Base-by-base conservation (phyloP, 2,888 invertebrate species). In the Thumatha senex region DNA sequence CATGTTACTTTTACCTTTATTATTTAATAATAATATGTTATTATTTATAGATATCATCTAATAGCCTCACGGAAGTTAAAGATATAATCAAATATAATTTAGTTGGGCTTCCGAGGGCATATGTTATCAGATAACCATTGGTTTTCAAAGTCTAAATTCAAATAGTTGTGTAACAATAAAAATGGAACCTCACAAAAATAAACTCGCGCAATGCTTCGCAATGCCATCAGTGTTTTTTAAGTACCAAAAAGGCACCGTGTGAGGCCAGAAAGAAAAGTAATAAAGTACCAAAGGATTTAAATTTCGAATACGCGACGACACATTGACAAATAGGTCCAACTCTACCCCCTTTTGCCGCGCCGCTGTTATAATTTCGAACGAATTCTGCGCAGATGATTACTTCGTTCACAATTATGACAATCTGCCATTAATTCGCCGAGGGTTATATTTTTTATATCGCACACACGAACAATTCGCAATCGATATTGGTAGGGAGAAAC, bases 331-430 rank as follows among this genome's bases (percentile, higher is more conserved):
- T 74, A 60, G 51, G 11, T 58, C 44, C 52, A 61, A 68, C n/a
- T n/a, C n/a, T n/a, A n/a, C 66, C 70, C 66, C 51, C 54, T 14
- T 56, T 56, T 46, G 46, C 40, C 63, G 30, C 63, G 30, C 58
- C 67, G 55, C 56, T 50, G 39, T 39, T 54, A 53, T 51, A 64
- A 61, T 67, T 65, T 61, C 54, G 49, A 54, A 61, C 61, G 67
- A 69, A 72, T 72, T 72, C 72, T 56, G 73, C 64, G 59, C 74
- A 73, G 74, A 78, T 78, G 81, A 84, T 82, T 78, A 82, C 82
- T 82, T 78, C 71, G 72, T 80, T 72, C 68, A 72, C 69, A 78
- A 75, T 70, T 77, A 74, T 77, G 79, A 76, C 84, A 81, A 74
- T 64, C 75, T 63, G 80, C 71, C 65, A 74, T 78, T 75, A 76